Percentiles rank a stretch among this genome's conserved stretches.
Evolutionary conservation across 2,113 vertebrate species (phyloP).

Genomic region (Ursus arctos): DNA sequence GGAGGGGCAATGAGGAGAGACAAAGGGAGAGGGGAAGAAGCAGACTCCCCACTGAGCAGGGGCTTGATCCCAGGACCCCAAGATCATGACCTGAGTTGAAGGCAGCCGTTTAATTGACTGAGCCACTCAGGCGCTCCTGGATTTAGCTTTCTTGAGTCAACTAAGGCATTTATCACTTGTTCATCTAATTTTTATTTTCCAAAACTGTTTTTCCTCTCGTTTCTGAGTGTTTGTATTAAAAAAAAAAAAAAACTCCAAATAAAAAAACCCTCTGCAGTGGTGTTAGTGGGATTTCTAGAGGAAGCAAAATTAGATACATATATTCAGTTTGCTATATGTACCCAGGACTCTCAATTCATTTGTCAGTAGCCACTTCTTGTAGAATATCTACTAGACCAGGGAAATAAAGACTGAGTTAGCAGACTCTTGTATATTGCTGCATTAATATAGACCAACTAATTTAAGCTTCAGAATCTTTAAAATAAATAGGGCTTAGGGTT

Average conservation of each 20-base stretch:
- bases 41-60: neutral
- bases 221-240: neutral
- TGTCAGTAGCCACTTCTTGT: slow-evolving; percentile 27
- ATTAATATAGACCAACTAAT: slow-evolving; percentile 8
- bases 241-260: neutral
- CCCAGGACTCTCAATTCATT: neutral
- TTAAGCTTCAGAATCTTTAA: slow-evolving; percentile 33
- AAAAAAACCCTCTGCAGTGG: neutral
- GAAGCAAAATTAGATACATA: slow-evolving; percentile 9
- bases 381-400: neutral
- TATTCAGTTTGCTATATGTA: slow-evolving; percentile 6
- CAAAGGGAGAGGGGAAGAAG: neutral
- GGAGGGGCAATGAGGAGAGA: neutral
- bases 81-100: neutral
- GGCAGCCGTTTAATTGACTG: neutral
- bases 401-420: neutral
- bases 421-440: neutral
- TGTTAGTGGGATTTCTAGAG: slow-evolving; percentile 21
- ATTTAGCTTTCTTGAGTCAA: slow-evolving; percentile 12
- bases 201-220: neutral
- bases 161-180: neutral
- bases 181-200: slow-evolving; percentile 20
- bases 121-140: neutral
- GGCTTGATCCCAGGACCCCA: neutral
- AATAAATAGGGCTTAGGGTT: neutral